phyloP scores from a whole-genome alignment of 1,140 invertebrate species.

The Microvelia longipes region DNA sequence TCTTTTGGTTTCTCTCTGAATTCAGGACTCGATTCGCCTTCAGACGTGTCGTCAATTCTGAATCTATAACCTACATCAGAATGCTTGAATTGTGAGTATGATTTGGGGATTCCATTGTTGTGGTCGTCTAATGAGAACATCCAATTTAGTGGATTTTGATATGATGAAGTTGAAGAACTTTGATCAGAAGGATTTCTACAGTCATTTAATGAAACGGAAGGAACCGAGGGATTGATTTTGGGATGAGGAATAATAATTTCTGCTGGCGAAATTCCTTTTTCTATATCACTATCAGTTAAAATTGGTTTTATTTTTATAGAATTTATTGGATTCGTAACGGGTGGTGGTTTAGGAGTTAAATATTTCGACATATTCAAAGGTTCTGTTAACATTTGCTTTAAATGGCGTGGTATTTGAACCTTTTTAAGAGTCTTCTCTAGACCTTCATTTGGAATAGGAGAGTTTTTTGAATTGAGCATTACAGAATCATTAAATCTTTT shows the following conservation, averaged over 20 bases:
- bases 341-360: background rate
- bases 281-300: no score
- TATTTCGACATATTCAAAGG: background rate
- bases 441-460: no score
- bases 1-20: background rate
- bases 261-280: no score
- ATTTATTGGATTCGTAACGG: no score
- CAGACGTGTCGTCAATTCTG: background rate
- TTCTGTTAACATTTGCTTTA: background rate
- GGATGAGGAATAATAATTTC: no score
- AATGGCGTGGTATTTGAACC: background rate
- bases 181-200: no score
- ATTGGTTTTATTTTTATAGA: no score
- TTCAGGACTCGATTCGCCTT: background rate
- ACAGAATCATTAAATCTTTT: no score
- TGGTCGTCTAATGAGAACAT: background rate
- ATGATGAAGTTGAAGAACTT: background rate
- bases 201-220: no score
- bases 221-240: no score
- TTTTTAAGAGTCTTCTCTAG: background rate
- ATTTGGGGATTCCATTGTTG: background rate
- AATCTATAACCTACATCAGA: background rate
- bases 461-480: no score
- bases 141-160: background rate
- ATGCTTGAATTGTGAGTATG: no score